Percentiles rank a stretch among this genome's conserved stretches.
These are phyloP conservation scores for Drosophila yakuba DNA, from an alignment of 1,140 invertebrate species.

Conservation along the genomic window DNA sequence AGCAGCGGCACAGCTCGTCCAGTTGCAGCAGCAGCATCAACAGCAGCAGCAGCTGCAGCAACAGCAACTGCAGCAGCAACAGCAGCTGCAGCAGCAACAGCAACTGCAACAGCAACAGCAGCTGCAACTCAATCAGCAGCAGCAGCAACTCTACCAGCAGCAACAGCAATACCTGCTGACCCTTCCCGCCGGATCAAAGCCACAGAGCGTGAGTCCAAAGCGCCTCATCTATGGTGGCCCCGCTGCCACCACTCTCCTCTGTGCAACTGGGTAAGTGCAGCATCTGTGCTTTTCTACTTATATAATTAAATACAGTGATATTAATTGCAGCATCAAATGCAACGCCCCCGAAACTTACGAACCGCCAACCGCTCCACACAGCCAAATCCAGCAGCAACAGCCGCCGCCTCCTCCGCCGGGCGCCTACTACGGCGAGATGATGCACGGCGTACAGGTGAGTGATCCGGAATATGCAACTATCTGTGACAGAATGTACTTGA, in stretches of 20 bases:
- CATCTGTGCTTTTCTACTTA: too few relatives aligned
- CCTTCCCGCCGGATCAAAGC: constrained; percentile 61
- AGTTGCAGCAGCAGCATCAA: constrained; percentile 72
- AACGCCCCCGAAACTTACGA: constrained; percentile 68
- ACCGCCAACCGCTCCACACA: constrained; percentile 77
- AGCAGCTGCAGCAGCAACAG: constrained; percentile 40
- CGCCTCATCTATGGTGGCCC: constrained; percentile 60
- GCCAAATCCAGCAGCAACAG: constrained; percentile 68
- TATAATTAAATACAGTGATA: too few relatives aligned
- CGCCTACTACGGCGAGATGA: constrained; percentile 79
- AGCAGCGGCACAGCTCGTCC: constrained; percentile 70
- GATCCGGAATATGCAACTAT: too few relatives aligned
- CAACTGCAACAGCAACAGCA: constrained; percentile 43
- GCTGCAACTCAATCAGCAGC: constrained; percentile 43
- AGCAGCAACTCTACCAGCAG: constrained; percentile 54
- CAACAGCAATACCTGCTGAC: constrained; percentile 68
- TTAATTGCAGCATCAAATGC: constrained; percentile 1
- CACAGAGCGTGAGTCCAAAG: constrained; percentile 76
- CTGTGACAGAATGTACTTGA: too few relatives aligned
- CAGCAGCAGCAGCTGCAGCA: constrained; percentile 65
- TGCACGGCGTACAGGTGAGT: constrained; percentile 77
- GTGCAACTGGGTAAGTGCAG: too few relatives aligned
- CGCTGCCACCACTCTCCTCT: constrained; percentile 1
- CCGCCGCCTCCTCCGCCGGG: constrained; percentile 62
- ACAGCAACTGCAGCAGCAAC: constrained; percentile 41